Evolutionary conservation across 2,113 vertebrate species (phyloP).

Genomic region (Petaurus breviceps): DNA sequence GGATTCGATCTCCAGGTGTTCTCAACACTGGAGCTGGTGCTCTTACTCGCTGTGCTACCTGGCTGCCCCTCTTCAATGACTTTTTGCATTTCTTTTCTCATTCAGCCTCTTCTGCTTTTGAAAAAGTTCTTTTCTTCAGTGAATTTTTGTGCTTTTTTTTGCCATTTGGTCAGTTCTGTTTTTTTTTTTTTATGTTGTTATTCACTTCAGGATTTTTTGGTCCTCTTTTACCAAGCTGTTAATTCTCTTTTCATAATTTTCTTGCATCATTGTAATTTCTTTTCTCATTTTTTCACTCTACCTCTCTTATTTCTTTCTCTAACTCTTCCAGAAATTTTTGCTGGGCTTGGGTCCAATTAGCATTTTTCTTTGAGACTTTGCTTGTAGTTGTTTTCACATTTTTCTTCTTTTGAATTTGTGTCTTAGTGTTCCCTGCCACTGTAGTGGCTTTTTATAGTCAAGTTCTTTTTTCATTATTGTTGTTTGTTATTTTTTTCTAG

Average conservation of each 20-base stretch:
- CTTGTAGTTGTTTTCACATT: neutral
- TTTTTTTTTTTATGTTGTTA: neutral
- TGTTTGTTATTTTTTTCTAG: neutral
- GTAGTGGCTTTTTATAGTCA: neutral
- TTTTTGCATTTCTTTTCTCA: neutral
- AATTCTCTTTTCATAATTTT: neutral
- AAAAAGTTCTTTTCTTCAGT: neutral
- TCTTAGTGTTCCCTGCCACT: neutral
- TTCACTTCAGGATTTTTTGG: neutral
- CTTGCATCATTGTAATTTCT: neutral
- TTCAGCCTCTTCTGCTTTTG: neutral
- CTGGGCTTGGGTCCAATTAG: neutral
- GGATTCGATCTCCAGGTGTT: no score
- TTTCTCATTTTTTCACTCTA: neutral
- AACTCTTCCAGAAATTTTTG: neutral
- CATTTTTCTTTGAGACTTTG: neutral
- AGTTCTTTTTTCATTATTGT: neutral
- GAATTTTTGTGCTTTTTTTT: neutral
- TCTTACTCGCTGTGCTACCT: no score
- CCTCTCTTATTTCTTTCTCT: neutral
- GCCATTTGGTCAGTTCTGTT: neutral
- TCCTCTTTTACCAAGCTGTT: neutral
- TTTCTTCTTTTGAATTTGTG: neutral
- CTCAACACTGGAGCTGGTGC: no score
- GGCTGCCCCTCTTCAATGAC: neutral